These are phyloP conservation scores for Drosophila parabipectinata DNA, from an alignment of 1,140 invertebrate species.

Conservation along the genomic window DNA sequence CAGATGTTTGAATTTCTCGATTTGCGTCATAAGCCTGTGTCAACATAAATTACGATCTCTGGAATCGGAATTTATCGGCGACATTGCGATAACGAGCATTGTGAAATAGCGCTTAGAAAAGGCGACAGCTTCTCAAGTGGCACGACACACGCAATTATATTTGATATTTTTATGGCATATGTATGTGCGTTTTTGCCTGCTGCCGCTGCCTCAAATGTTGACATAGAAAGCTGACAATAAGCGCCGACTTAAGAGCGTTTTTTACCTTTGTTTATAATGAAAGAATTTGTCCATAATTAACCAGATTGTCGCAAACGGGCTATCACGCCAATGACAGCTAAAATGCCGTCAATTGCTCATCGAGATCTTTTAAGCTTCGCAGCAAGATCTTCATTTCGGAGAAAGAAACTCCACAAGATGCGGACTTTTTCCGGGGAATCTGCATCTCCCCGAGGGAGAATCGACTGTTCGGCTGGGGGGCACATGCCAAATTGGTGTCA, in stretches of 20 bases:
- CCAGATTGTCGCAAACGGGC: slow-evolving; percentile 30
- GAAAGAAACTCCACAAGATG: slow-evolving; percentile 1
- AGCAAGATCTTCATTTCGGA: not conserved
- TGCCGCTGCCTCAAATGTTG: slow-evolving; percentile 42
- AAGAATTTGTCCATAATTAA: slow-evolving; percentile 63
- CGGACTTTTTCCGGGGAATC: slow-evolving; percentile 20
- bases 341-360: slow-evolving; percentile 10
- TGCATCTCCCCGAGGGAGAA: slow-evolving; percentile 31
- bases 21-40: slow-evolving; percentile 59
- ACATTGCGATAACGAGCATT: slow-evolving; percentile 73
- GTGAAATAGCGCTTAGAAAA: slow-evolving; percentile 36
- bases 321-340: slow-evolving; percentile 46
- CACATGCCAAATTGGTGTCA: slow-evolving; percentile 76
- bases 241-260: slow-evolving; percentile 32
- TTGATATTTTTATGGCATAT: slow-evolving; percentile 73
- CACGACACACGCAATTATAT: slow-evolving; percentile 65
- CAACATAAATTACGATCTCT: slow-evolving; percentile 68
- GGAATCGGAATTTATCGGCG: slow-evolving; percentile 68
- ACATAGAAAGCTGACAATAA: slow-evolving; percentile 57
- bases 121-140: slow-evolving; percentile 40
- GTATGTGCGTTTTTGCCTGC: slow-evolving; percentile 27
- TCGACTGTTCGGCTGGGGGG: slow-evolving; percentile 27
- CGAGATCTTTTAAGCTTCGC: slow-evolving; percentile 9
- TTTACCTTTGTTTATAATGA: slow-evolving; percentile 35
- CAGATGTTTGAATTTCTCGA: slow-evolving; percentile 50